Conservation (phyloP, 2,113 vertebrate genomes). For the Felis catus region DNA sequence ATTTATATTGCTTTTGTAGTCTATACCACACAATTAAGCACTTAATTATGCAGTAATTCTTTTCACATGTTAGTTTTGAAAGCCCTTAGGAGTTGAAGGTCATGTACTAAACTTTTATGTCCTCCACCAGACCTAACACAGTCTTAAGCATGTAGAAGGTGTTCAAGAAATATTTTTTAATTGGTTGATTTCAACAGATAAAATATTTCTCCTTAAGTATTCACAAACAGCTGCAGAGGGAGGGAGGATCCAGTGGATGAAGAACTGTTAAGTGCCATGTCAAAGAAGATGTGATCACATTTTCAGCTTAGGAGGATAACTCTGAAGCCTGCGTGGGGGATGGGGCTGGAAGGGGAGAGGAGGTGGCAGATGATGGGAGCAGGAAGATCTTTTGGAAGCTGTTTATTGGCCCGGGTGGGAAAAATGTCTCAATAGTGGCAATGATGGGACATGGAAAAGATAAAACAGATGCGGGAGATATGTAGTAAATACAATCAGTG, state of each 20-base stretch:
- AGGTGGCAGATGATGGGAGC: neutral
- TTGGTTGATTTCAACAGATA: constrained; percentile 2
- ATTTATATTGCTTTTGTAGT: constrained; percentile 17
- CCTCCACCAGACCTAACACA: neutral
- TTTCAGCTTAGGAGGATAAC: neutral
- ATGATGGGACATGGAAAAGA: neutral
- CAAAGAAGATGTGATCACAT: neutral
- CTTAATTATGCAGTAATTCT: constrained; percentile 50
- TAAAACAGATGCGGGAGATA: neutral
- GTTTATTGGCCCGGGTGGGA: neutral
- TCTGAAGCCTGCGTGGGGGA: neutral
- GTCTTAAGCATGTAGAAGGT: neutral
- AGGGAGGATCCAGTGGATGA: neutral
- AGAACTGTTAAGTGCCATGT: neutral
- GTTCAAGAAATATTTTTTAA: neutral
- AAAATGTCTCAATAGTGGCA: constrained; percentile 9
- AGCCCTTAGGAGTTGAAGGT: constrained; percentile 8
- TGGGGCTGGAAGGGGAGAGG: neutral
- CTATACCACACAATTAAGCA: constrained; percentile 21
- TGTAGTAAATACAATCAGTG: neutral
- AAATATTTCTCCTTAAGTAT: neutral
- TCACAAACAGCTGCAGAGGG: neutral
- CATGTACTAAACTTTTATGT: neutral
- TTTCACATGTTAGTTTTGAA: constrained; percentile 39
- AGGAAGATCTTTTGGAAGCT: neutral